phyloP scores from a whole-genome alignment of 2,888 invertebrate genomes.

The Eupelmus urozonus region DNA sequence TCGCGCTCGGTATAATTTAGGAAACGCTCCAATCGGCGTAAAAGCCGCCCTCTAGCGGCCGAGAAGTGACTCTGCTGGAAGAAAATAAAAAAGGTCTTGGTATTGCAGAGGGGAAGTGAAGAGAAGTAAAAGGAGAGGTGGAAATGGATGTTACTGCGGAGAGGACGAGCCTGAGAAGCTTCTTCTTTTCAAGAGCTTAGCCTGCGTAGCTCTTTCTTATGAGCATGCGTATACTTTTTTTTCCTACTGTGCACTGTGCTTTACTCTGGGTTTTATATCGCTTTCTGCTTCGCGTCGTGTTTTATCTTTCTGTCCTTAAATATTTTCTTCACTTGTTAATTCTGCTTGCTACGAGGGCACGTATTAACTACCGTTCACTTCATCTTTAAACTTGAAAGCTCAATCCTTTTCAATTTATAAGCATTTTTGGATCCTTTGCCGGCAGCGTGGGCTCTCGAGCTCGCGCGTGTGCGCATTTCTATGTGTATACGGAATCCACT shows the following conservation, averaged over 20 bases:
- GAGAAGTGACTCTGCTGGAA: constrained; percentile 15
- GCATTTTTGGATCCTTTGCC: too few relatives aligned
- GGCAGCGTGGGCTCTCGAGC: too few relatives aligned
- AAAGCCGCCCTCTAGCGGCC: constrained; percentile 49
- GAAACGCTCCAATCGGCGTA: constrained; percentile 52
- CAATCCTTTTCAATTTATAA: too few relatives aligned
- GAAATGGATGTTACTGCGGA: constrained; percentile 74
- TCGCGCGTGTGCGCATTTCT: too few relatives aligned
- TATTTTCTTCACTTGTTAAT: too few relatives aligned
- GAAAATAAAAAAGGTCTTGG: background rate
- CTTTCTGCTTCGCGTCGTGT: background rate
- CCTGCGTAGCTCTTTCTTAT: background rate
- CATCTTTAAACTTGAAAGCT: too few relatives aligned
- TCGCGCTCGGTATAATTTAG: constrained; percentile 41
- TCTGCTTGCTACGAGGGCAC: too few relatives aligned
- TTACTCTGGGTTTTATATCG: background rate
- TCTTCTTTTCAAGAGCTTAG: too few relatives aligned
- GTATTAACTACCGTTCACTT: too few relatives aligned
- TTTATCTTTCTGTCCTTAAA: background rate
- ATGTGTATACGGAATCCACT: too few relatives aligned
- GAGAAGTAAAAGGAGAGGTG: constrained; percentile 69
- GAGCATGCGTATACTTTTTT: too few relatives aligned
- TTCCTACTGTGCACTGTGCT: background rate
- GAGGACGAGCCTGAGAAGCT: constrained; percentile 64
- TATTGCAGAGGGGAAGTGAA: constrained; percentile 62